These are phyloP conservation scores for Eunapius fragilis DNA, from an alignment of 37 sponge, comb jelly and placozoan species.

Conservation along the genomic window DNA sequence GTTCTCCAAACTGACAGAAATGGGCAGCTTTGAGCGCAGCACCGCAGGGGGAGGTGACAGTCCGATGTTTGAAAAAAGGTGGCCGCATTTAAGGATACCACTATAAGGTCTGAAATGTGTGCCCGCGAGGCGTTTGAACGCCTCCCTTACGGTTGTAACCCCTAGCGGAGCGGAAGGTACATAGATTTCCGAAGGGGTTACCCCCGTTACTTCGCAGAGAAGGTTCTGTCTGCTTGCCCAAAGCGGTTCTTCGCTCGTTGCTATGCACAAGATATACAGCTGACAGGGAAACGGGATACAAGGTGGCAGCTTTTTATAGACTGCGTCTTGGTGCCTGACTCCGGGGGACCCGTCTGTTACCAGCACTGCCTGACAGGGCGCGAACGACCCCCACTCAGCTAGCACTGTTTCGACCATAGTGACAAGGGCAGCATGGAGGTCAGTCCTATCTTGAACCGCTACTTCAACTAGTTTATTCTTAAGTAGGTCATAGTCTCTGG, in stretches of 20 bases:
- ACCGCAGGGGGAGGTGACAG: constrained; percentile 74
- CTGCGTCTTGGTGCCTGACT: constrained; percentile 32
- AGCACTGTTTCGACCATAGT: constrained; percentile 42
- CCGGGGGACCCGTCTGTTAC: constrained; percentile 82
- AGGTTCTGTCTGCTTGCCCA: constrained; percentile 4
- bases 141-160: constrained; percentile 24
- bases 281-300: constrained; percentile 74
- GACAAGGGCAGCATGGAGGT: constrained; percentile 56
- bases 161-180: constrained; percentile 44
- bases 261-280: constrained; percentile 68
- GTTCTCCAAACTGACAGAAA: constrained; percentile 4
- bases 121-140: constrained; percentile 54
- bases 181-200: constrained; percentile 22
- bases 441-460: constrained; percentile 62
- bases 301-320: neutral
- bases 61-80: constrained; percentile 54
- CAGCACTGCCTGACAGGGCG: constrained; percentile 75
- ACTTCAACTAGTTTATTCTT: constrained; percentile 46
- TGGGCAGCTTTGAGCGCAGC: constrained; percentile 31
- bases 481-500: constrained; percentile 65
- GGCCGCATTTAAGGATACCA: constrained; percentile 70
- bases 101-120: constrained; percentile 57
- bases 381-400: constrained; percentile 79
- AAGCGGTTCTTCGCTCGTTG: constrained; percentile 51
- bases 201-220: constrained; percentile 40